phyloP scores from a whole-genome alignment of 2,113 vertebrate species.

The Corythaixoides concolor region DNA sequence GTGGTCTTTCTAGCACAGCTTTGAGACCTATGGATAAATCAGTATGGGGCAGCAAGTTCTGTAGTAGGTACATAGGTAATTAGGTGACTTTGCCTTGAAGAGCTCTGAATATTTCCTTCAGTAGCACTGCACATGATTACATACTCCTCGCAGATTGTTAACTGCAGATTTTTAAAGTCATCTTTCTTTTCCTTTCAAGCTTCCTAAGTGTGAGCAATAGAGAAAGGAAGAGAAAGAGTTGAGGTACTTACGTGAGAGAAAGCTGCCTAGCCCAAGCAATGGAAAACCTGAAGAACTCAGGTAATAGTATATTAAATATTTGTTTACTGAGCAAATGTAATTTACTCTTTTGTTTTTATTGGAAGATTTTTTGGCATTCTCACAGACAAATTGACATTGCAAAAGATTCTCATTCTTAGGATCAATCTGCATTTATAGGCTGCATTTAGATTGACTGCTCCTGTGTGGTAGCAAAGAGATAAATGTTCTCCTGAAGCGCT shows the following conservation, averaged over 20 bases:
- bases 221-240: background rate
- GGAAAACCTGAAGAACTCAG: background rate
- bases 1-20: slow-evolving; percentile 42
- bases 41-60: background rate
- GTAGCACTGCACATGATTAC: background rate
- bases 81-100: slow-evolving; percentile 21
- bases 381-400: slow-evolving; percentile 1
- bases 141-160: background rate
- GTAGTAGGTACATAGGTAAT: background rate
- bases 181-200: background rate
- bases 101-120: background rate
- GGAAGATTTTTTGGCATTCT: background rate
- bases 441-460: slow-evolving; percentile 35
- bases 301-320: slow-evolving; percentile 4
- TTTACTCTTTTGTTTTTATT: slow-evolving; percentile 6
- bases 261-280: background rate
- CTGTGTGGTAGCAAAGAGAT: background rate
- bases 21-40: slow-evolving; percentile 22
- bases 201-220: background rate
- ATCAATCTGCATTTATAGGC: slow-evolving; percentile 7
- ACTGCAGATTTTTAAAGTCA: background rate
- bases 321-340: slow-evolving; percentile 8
- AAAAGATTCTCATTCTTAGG: background rate
- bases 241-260: background rate
- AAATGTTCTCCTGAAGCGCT: background rate